phyloP scores from a whole-genome alignment of 2,797 vertebrate species.

The Babyrousa celebensis region DNA sequence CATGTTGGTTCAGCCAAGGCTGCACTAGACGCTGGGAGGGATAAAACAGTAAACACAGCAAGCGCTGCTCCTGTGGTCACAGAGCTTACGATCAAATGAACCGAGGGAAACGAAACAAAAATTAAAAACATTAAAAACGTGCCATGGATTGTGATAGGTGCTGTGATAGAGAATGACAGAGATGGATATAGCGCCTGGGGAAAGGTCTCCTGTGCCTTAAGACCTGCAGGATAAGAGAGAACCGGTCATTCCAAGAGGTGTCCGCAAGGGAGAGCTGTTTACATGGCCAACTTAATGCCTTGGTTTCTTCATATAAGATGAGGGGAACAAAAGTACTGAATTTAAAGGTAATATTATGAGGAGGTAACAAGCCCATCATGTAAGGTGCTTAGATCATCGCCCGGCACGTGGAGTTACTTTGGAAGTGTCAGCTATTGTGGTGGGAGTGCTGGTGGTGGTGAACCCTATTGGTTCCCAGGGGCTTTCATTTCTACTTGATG shows the following conservation, averaged over 20 bases:
- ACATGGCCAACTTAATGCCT: not conserved
- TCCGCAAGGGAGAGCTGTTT: not conserved
- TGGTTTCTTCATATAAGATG: not conserved
- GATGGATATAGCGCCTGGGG: not conserved
- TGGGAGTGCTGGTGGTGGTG: not conserved
- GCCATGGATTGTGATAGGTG: not conserved
- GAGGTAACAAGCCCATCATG: not conserved
- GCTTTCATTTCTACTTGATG: not conserved
- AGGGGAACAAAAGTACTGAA: not conserved
- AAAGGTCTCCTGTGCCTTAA: not conserved
- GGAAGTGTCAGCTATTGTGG: not conserved
- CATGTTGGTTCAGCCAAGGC: not conserved
- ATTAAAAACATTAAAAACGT: not conserved
- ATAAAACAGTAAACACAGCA: not conserved
- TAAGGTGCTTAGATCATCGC: not conserved
- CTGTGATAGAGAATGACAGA: not conserved
- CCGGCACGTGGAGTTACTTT: not conserved
- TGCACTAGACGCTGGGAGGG: too few relatives aligned
- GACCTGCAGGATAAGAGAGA: not conserved
- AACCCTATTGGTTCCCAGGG: not conserved
- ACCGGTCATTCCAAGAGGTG: not conserved
- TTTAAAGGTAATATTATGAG: not conserved
- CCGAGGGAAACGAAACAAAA: not conserved
- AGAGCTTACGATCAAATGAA: not conserved
- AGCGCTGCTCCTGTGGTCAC: not conserved